Conservation (phyloP, 2,888 invertebrate genomes). For the Euplexia lucipara region DNA sequence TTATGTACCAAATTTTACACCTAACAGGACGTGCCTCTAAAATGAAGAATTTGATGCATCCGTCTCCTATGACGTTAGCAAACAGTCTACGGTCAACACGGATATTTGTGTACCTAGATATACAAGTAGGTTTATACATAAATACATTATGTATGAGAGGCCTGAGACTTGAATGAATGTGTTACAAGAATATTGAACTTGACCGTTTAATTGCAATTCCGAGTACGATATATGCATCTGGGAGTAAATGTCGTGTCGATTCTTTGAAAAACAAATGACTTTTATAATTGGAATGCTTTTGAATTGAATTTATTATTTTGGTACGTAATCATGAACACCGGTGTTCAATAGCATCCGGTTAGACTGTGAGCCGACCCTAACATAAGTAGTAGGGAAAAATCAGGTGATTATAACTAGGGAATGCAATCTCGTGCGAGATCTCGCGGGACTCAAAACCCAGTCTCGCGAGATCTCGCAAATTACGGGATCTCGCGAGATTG, state of each 20-base stretch:
- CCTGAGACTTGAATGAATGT: slow-evolving; percentile 31
- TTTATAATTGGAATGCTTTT: slow-evolving; percentile 9
- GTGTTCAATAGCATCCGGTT: too few species aligned
- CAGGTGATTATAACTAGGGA: neutral
- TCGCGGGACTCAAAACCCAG: too few species aligned
- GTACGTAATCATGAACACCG: too few species aligned
- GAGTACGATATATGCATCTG: slow-evolving; percentile 17
- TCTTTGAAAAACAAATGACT: slow-evolving; percentile 36
- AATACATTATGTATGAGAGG: slow-evolving; percentile 27
- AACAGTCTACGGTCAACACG: slow-evolving; percentile 21
- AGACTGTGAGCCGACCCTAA: too few species aligned
- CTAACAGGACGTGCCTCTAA: slow-evolving; percentile 27
- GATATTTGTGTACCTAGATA: neutral
- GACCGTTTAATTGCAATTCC: slow-evolving; percentile 19
- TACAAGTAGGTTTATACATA: slow-evolving; percentile 14
- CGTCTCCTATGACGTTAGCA: slow-evolving; percentile 36
- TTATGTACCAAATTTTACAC: neutral
- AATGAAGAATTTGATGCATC: slow-evolving; percentile 48
- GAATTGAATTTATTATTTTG: too few species aligned
- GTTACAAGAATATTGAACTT: slow-evolving; percentile 41
- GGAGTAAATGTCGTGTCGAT: slow-evolving; percentile 3
- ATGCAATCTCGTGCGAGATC: too few species aligned
- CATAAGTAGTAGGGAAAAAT: too few species aligned
- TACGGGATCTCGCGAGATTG: too few species aligned
- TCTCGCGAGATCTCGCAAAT: too few species aligned